A percentile compares a stretch with the other conserved stretches of the same genome.
Evolutionary conservation across 2,797 vertebrate genomes (phyloP).

Genomic region (Poeciliopsis turneri): DNA sequence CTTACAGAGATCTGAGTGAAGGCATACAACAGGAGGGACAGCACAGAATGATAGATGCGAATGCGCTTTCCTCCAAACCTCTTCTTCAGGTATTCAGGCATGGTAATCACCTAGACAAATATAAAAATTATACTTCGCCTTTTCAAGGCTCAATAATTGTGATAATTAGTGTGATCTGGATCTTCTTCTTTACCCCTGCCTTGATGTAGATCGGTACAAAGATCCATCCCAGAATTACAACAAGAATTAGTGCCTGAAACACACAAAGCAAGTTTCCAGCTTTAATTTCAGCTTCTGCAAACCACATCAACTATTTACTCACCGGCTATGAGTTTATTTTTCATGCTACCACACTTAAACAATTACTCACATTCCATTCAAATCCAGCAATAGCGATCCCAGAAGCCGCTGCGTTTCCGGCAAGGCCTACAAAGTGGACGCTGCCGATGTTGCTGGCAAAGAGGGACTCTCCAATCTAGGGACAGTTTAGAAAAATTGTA

Average conservation of each 20-base stretch:
- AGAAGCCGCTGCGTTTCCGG: constrained; percentile 86
- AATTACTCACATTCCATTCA: constrained; percentile 92
- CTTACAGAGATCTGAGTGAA: constrained; percentile 95
- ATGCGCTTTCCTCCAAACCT: constrained; percentile 93
- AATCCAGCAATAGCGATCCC: constrained; percentile 92
- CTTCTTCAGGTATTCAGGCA: constrained; percentile 94
- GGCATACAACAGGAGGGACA: constrained; percentile 88
- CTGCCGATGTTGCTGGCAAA: constrained; percentile 98
- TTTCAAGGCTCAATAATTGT: background rate
- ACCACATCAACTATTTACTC: background rate
- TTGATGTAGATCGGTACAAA: constrained; percentile 97
- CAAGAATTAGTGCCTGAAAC: constrained; percentile 88
- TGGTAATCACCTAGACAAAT: constrained; percentile 88
- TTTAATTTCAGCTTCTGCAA: background rate
- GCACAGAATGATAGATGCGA: constrained; percentile 89
- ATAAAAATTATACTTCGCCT: background rate
- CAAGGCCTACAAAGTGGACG: constrained; percentile 93
- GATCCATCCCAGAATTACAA: constrained; percentile 91
- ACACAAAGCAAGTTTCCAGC: constrained; percentile 12
- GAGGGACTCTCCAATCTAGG: constrained; percentile 92
- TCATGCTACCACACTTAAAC: too few relatives aligned
- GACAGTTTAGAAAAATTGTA: constrained; percentile 23
- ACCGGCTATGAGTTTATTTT: background rate
- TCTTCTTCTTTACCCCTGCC: constrained; percentile 83
- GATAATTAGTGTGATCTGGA: background rate